Conservation (phyloP, 2,113 vertebrate species). For the Regulus satrapa region DNA sequence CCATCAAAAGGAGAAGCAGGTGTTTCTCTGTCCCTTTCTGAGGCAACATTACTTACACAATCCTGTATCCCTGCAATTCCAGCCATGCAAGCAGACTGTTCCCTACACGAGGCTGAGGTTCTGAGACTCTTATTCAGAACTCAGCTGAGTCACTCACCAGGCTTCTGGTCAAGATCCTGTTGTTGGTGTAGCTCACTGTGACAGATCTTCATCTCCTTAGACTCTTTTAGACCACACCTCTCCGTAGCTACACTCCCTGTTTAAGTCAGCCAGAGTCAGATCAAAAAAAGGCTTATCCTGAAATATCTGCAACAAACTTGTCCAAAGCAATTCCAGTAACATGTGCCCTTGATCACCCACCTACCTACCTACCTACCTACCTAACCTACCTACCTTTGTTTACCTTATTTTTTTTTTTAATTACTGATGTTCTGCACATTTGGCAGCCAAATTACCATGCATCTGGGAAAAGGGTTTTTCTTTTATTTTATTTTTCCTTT, state of each 20-base stretch:
- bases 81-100: background rate
- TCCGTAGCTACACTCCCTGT: background rate
- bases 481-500: background rate
- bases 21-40: background rate
- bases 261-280: background rate
- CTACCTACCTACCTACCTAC: too few relatives aligned
- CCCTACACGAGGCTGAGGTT: background rate
- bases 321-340: conserved; percentile 35
- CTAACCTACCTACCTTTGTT: background rate
- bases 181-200: background rate
- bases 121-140: background rate
- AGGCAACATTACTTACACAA: background rate
- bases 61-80: background rate
- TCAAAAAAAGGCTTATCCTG: conserved; percentile 34
- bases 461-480: conserved; percentile 3
- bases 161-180: background rate
- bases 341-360: background rate
- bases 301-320: conserved; percentile 44
- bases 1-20: background rate
- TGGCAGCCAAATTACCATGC: conserved; percentile 66
- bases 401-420: conserved; percentile 25
- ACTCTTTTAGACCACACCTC: background rate
- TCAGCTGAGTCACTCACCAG: background rate
- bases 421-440: conserved; percentile 52
- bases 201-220: background rate